phyloP scores from a whole-genome alignment of 1,140 invertebrate species.

The Caligus rogercresseyi region DNA sequence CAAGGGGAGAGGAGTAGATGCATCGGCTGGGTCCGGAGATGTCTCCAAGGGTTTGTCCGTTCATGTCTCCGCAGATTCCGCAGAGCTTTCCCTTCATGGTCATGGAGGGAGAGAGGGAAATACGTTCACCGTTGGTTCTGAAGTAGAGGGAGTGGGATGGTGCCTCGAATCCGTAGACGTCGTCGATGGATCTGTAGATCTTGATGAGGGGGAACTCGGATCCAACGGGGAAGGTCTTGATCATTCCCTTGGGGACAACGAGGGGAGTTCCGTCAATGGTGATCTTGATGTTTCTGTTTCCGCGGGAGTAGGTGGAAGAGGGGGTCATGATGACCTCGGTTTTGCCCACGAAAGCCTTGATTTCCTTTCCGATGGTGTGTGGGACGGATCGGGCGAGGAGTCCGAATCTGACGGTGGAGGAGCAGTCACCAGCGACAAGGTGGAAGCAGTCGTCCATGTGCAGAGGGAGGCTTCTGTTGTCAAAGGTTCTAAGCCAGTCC shows the following conservation, averaged over 20 bases:
- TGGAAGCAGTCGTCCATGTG: slow-evolving; percentile 18
- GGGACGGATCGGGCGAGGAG: slow-evolving; percentile 6
- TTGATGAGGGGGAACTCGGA: not conserved
- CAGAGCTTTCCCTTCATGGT: slow-evolving; percentile 5
- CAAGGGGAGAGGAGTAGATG: slow-evolving; percentile 10
- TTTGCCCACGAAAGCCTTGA: slow-evolving; percentile 6
- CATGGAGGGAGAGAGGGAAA: not conserved
- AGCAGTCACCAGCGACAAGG: slow-evolving; percentile 14
- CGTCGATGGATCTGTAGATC: not conserved
- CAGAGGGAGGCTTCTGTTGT: not conserved
- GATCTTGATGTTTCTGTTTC: slow-evolving; percentile 4
- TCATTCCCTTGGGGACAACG: not conserved
- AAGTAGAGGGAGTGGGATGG: not conserved
- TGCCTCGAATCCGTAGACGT: not conserved
- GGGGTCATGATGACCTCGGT: slow-evolving; percentile 14
- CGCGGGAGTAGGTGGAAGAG: not conserved
- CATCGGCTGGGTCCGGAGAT: slow-evolving; percentile 16
- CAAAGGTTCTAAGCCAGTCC: slow-evolving; percentile 1
- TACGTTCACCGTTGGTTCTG: slow-evolving; percentile 4
- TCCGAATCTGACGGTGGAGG: not conserved
- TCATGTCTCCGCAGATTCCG: slow-evolving; percentile 17
- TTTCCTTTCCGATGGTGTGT: not conserved
- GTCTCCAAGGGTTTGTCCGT: slow-evolving; percentile 7
- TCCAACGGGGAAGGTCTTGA: not conserved
- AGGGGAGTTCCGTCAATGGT: not conserved